Evolutionary conservation across 2,888 invertebrate species (phyloP), one percentile per base, ranked within the genome.

Genomic region (Spisula subtruncata): DNA sequence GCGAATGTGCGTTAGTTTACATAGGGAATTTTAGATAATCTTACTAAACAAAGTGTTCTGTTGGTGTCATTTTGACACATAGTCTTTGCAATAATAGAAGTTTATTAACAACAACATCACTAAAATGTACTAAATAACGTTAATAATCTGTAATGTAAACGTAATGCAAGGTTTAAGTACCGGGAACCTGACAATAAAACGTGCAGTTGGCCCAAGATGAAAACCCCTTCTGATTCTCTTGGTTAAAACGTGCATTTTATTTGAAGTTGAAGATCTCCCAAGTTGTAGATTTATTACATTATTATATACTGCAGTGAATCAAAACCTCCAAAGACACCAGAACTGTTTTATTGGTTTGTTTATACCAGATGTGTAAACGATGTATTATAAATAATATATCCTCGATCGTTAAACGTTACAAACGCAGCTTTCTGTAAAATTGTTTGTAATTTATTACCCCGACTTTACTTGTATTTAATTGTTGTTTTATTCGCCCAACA

Each of bases 391-490:
- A 56, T 51, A 56, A 25, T 51, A 60, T 29, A 20, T n/a, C n/a
- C 60, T 16, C 14, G 83, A 29, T 83, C 83, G 46, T 83, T 83
- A 71, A 83, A 83, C 48, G 25, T 56, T 71, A 16, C 18, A 71
- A 46, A 83, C n/a, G n/a, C 66, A 56, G 48, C 66, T 56, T 86
- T 51, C 86, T 86, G 86, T 86, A 60, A 60, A 81, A 86, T 86
- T 60, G 32, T 86, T 86, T 82, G 81, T 82, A 82, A 86, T 82
- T 86, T 86, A 86, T 66, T 51, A 46, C 82, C 25, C 20, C 25
- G 16, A 41, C 81, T 85, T 86, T 71, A 86, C 80, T 66, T 10
- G 20, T 66, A 12, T 66, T 66, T 66, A 66, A 66, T 66, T 66
- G 60, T 25, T 66, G 25, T 66, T 66, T 66, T 66, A 66, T 66